phyloP scores from a whole-genome alignment of 2,888 invertebrate genomes.

The Geophilus truncorum region DNA sequence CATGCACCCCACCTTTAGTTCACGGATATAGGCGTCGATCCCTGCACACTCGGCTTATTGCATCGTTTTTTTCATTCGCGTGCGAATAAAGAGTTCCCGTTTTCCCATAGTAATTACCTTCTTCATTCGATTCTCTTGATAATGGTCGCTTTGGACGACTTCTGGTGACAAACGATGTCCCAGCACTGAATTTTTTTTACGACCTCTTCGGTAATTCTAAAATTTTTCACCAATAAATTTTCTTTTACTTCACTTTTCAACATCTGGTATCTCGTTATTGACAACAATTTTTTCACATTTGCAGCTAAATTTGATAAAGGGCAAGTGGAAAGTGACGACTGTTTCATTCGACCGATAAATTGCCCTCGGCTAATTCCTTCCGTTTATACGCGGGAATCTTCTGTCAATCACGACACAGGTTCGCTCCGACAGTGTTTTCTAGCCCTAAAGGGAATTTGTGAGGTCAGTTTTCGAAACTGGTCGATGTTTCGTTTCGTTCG shows the following conservation, averaged over 20 bases:
- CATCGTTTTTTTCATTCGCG: not conserved
- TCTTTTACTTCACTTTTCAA: not conserved
- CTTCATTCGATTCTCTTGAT: not conserved
- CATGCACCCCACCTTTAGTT: constrained; percentile 13
- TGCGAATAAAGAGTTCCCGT: constrained; percentile 4
- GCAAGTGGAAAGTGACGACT: not conserved
- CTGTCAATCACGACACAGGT: not conserved
- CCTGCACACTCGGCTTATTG: constrained; percentile 4
- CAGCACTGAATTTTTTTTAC: not conserved
- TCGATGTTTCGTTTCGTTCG: constrained; percentile 2
- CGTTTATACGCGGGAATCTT: not conserved
- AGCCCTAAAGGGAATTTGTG: constrained; percentile 18
- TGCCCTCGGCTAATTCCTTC: constrained; percentile 13
- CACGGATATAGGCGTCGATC: constrained; percentile 5
- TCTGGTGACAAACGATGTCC: constrained; percentile 1
- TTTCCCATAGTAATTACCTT: constrained; percentile 7
- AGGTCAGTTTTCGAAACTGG: not conserved
- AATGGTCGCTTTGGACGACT: not conserved
- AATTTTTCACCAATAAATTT: not conserved
- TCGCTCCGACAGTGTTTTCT: not conserved
- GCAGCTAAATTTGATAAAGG: not conserved
- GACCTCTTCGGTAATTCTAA: not conserved
- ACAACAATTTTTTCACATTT: not conserved
- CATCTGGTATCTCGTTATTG: not conserved
- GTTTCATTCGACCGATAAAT: constrained; percentile 18